phyloP scores from a whole-genome alignment of 2,888 invertebrate genomes.

The Tetheella fluctuosa region DNA sequence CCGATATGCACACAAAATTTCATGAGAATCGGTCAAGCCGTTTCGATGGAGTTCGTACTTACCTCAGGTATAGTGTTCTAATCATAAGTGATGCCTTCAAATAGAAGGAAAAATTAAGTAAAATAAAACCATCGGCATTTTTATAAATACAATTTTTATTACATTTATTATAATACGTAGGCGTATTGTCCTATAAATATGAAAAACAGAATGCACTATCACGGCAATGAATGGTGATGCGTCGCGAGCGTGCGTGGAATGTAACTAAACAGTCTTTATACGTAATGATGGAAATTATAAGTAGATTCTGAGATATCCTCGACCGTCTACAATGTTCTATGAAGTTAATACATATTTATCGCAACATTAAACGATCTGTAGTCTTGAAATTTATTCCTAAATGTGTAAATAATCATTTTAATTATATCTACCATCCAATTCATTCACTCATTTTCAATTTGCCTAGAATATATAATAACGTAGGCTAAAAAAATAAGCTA shows the following conservation, averaged over 20 bases:
- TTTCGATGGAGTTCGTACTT: too few relatives aligned
- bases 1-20: too few relatives aligned
- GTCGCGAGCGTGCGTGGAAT: slow-evolving; percentile 48
- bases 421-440: background rate
- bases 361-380: background rate
- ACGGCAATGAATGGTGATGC: slow-evolving; percentile 46
- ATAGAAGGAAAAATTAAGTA: slow-evolving; percentile 19
- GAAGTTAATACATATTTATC: background rate
- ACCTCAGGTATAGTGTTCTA: too few relatives aligned
- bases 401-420: background rate
- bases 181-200: slow-evolving; percentile 64
- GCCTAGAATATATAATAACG: background rate
- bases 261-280: slow-evolving; percentile 33
- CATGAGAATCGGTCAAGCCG: too few relatives aligned
- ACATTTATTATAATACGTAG: slow-evolving; percentile 53
- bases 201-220: slow-evolving; percentile 43
- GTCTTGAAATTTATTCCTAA: background rate
- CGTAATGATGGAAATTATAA: slow-evolving; percentile 9
- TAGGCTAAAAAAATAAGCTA: background rate
- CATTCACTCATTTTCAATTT: background rate
- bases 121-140: slow-evolving; percentile 34
- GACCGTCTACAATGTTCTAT: background rate
- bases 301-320: background rate
- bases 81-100: too few relatives aligned
- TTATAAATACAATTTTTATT: slow-evolving; percentile 49